These are phyloP conservation scores for Atrina japonica DNA, from an alignment of 2,888 invertebrate genomes.

Conservation along the genomic window DNA sequence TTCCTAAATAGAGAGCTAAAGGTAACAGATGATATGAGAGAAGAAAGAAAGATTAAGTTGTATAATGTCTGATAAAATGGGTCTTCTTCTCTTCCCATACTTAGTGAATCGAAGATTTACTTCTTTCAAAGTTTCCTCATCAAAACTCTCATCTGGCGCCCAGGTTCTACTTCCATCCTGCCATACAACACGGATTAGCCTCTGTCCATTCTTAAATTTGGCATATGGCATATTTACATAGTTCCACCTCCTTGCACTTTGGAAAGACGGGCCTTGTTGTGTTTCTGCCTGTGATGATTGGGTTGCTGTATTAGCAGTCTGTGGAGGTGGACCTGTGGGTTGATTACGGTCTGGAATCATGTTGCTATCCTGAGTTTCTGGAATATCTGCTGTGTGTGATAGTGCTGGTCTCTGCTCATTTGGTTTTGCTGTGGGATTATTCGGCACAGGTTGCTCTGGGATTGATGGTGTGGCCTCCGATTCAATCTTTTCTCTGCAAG, in stretches of 20 bases:
- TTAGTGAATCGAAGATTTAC: slow-evolving; percentile 2
- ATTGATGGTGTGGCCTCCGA: neutral
- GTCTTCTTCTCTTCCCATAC: neutral
- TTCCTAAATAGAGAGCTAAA: too few species aligned
- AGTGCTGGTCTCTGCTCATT: neutral
- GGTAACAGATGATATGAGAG: too few species aligned
- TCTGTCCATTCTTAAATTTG: slow-evolving; percentile 14
- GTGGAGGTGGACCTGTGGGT: neutral
- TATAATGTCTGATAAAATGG: neutral
- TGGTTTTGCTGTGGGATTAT: neutral
- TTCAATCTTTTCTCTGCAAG: neutral
- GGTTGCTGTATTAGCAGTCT: neutral
- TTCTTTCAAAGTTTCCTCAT: neutral
- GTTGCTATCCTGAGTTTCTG: too few species aligned
- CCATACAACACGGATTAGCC: slow-evolving; percentile 15
- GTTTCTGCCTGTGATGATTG: neutral
- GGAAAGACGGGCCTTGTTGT: neutral
- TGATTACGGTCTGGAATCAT: neutral
- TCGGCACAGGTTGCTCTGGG: neutral
- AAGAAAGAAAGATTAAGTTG: neutral
- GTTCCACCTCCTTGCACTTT: neutral
- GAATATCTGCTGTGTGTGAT: neutral
- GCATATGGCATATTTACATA: neutral
- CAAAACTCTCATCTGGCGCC: slow-evolving; percentile 16
- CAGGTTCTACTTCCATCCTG: slow-evolving; percentile 14